Evolutionary conservation across 2,113 vertebrate species (phyloP).

Genomic region (Notechis scutatus): DNA sequence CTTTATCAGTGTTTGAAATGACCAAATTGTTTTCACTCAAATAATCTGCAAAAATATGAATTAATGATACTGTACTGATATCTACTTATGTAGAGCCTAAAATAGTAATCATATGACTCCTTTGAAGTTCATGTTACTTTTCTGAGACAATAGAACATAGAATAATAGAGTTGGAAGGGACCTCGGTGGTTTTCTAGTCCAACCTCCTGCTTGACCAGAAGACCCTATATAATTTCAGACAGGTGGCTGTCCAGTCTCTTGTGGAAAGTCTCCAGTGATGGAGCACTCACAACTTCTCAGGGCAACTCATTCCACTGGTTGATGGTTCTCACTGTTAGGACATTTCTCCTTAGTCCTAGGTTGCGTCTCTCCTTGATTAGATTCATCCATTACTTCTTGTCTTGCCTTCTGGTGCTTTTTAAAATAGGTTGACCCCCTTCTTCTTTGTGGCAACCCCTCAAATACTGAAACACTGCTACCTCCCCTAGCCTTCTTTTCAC

Average conservation of each 20-base stretch:
- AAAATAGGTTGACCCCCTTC: background rate
- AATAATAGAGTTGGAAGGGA: background rate
- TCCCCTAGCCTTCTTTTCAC: background rate
- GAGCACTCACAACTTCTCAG: background rate
- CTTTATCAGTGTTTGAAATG: background rate
- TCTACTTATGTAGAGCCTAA: background rate
- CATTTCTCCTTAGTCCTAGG: background rate
- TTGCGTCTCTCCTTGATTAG: background rate
- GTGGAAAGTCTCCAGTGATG: background rate
- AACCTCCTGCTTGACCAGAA: background rate
- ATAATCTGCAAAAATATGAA: constrained; percentile 1
- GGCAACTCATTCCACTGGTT: background rate
- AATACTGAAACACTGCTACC: background rate
- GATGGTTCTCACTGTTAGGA: background rate
- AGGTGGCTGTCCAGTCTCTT: background rate
- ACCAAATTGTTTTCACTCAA: background rate
- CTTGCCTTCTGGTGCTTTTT: background rate
- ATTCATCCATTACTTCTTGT: background rate
- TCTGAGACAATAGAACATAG: background rate
- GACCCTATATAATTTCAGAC: background rate
- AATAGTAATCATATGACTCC: background rate
- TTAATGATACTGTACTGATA: constrained; percentile 4
- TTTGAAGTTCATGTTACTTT: background rate
- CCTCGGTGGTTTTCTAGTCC: background rate
- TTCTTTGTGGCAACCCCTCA: background rate